Base-by-base conservation (phyloP, 2,797 vertebrate genomes). In the Halcyon chelicuti region DNA sequence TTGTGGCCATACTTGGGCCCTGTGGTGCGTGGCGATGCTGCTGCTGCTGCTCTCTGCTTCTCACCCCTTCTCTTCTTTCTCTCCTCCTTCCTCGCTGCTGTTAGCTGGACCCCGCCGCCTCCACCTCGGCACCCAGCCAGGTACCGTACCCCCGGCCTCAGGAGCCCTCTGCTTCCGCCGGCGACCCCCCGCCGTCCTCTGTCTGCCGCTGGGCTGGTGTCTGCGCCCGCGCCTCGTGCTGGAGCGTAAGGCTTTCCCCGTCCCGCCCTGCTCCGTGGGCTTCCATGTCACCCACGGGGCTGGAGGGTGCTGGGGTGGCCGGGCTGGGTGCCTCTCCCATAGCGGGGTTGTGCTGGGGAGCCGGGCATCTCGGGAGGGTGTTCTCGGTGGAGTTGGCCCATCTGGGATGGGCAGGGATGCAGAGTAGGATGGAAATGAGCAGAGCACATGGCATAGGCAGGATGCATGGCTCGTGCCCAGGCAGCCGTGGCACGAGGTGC, bases 191-290 rank as follows among this genome's bases (percentile, higher is more conserved):
- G 39, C 96, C 96, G 28, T 92, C 97, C 96, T 96, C 95, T 96
- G 97, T 97, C 93, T 97, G 97, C 94, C 97, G 98, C 96, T 98
- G 98, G 98, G 98, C 98, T 90, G 98, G 98, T 92, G 66, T 99
- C 98, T 99, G 98, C 66, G 98, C 98, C 97, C 98, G 98, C 37
- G 98, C 98, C 94, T 97, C 98, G 1, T 99, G 99, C 98, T 98
- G 98, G 98, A 99, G 98, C 80, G 98, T 99, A 99, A 99, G 99
- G 98, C 97, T 95, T 83, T 74, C 78, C 95, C 97, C 92, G 83
- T 95, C 94, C 97, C 74, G 66, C 93, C 92, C 96, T 60, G 91
- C 83, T 85, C 85, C 26, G 9, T 75, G 86, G 80, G 89, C 78
- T 85, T 73, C 83, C 46, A 11, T 11, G 6, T 58, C 40, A 13